These are phyloP conservation scores for Helleia helle DNA, from an alignment of 2,888 invertebrate species.

Conservation along the genomic window DNA sequence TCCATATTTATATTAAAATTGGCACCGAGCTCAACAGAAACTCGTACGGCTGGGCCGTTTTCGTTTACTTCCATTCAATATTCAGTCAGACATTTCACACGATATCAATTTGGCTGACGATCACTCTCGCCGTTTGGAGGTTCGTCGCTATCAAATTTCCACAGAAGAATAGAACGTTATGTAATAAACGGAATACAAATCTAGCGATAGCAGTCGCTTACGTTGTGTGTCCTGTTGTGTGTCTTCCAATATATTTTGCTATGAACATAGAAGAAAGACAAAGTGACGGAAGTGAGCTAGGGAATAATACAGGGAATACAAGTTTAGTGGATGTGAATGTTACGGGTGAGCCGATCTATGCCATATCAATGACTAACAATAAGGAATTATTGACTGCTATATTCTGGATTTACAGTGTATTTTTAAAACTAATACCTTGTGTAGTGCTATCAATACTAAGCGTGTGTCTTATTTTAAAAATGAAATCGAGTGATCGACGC, in stretches of 20 bases:
- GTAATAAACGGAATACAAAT: constrained; percentile 84
- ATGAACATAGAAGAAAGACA: constrained; percentile 77
- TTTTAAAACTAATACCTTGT: constrained; percentile 94
- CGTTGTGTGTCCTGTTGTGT: constrained; percentile 86
- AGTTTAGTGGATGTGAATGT: constrained; percentile 30
- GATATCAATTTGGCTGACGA: constrained; percentile 93
- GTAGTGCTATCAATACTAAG: constrained; percentile 88
- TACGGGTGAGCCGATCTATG: constrained; percentile 72
- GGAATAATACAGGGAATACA: constrained; percentile 38
- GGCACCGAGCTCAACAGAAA: constrained; percentile 56
- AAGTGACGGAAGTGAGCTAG: constrained; percentile 16
- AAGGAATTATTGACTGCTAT: constrained; percentile 79
- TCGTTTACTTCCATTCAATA: constrained; percentile 90
- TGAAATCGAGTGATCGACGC: constrained; percentile 86
- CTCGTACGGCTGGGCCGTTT: constrained; percentile 85
- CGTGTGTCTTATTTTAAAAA: constrained; percentile 81
- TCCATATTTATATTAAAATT: constrained; percentile 82
- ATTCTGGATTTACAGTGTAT: constrained; percentile 93
- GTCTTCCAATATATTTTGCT: constrained; percentile 87
- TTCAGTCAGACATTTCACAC: constrained; percentile 92
- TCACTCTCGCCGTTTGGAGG: constrained; percentile 94
- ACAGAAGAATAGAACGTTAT: constrained; percentile 85
- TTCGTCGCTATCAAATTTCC: constrained; percentile 92
- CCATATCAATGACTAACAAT: constrained; percentile 78
- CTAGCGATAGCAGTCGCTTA: constrained; percentile 85